phyloP scores from a whole-genome alignment of 1,140 invertebrate genomes.

The Cyclina sinensis region DNA sequence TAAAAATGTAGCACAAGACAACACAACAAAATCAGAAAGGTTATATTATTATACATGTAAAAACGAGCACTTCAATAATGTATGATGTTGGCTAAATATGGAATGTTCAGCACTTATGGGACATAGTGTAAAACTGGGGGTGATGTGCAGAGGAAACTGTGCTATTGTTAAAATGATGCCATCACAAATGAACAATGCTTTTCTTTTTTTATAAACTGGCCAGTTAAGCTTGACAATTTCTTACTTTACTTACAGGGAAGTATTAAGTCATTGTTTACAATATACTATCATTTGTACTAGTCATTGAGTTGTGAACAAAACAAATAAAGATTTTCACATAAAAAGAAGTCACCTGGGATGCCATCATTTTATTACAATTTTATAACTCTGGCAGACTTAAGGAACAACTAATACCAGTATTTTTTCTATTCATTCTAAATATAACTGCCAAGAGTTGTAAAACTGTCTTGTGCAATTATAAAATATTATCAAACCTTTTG shows the following conservation, averaged over 20 bases:
- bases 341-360: not conserved
- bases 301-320: too few relatives aligned
- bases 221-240: too few relatives aligned
- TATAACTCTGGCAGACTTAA: not conserved
- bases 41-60: conserved; percentile 9
- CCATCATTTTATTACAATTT: conserved; percentile 10
- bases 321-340: too few relatives aligned
- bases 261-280: too few relatives aligned
- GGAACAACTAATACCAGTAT: not conserved
- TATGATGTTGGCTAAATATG: conserved; percentile 5
- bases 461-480: not conserved
- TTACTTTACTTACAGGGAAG: too few relatives aligned
- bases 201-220: too few relatives aligned
- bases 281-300: too few relatives aligned
- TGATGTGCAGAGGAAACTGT: conserved; percentile 1
- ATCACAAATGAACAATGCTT: conserved; percentile 18
- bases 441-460: conserved; percentile 29
- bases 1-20: conserved; percentile 22
- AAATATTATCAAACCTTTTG: conserved; percentile 14
- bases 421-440: too few relatives aligned
- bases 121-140: not conserved
- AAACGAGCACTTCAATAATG: conserved; percentile 23
- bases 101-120: conserved; percentile 16
- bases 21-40: conserved; percentile 7
- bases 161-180: conserved; percentile 15